These are phyloP conservation scores for Lordiphosa mommai DNA, from an alignment of 1,140 invertebrate genomes.

Conservation along the genomic window DNA sequence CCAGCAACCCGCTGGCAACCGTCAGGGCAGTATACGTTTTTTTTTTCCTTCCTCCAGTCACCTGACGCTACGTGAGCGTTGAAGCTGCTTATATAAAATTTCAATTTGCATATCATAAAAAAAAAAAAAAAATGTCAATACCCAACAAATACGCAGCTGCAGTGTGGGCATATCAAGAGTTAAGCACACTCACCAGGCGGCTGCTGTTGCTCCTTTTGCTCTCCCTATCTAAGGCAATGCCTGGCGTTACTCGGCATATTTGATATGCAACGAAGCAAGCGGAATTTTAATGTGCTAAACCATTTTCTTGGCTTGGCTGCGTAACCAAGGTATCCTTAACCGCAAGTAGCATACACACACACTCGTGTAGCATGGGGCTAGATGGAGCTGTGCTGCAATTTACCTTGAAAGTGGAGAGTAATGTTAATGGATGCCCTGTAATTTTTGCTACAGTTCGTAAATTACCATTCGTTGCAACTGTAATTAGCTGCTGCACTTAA, in stretches of 20 bases:
- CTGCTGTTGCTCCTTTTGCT: neutral
- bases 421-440: conserved; percentile 26
- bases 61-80: conserved; percentile 21
- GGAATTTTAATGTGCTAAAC: conserved; percentile 77
- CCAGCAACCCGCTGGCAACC: conserved; percentile 32
- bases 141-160: conserved; percentile 48
- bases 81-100: conserved; percentile 66
- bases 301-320: conserved; percentile 53
- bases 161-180: conserved; percentile 39
- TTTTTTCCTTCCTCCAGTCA: conserved; percentile 33
- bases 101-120: conserved; percentile 75
- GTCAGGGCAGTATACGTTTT: conserved; percentile 7
- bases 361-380: too few relatives aligned
- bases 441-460: conserved; percentile 26
- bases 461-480: conserved; percentile 20
- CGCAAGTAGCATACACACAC: conserved; percentile 20
- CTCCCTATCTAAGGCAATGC: conserved; percentile 12
- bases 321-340: conserved; percentile 34
- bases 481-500: conserved; percentile 45
- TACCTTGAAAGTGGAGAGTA: conserved; percentile 17
- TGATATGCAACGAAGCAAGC: conserved; percentile 74
- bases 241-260: conserved; percentile 57
- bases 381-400: conserved; percentile 37
- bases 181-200: conserved; percentile 32
- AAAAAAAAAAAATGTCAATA: conserved; percentile 61